Evolutionary conservation across 37 sponge, comb jelly and placozoan species (phyloP).

Genomic region (Hexactinellida sp.): DNA sequence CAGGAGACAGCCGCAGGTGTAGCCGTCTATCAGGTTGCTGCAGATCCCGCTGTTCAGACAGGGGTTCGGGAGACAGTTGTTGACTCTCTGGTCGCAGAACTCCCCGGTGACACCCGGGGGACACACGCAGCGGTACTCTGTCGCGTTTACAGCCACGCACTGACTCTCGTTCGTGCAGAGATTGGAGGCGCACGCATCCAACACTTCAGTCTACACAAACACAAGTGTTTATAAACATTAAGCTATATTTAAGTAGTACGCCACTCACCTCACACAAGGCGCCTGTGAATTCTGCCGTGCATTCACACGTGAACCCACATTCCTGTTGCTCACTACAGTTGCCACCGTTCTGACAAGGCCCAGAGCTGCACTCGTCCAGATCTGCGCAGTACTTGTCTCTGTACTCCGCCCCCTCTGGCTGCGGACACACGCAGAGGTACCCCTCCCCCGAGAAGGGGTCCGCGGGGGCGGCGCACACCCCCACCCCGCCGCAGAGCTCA

Average conservation of each 20-base stretch:
- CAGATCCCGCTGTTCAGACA: slow-evolving; percentile 16
- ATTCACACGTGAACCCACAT: slow-evolving; percentile 20
- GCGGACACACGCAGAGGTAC: slow-evolving; percentile 31
- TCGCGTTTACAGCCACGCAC: slow-evolving; percentile 21
- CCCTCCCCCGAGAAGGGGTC: slow-evolving; percentile 9
- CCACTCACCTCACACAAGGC: slow-evolving; percentile 6
- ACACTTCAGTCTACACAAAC: background rate
- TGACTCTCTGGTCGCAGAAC: slow-evolving; percentile 25
- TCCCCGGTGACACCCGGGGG: slow-evolving; percentile 25
- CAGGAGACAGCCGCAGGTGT: slow-evolving; percentile 18
- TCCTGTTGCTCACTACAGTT: slow-evolving; percentile 10
- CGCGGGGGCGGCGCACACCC: background rate
- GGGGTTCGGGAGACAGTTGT: background rate
- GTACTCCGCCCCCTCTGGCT: slow-evolving; percentile 23
- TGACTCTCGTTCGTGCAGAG: slow-evolving; percentile 29
- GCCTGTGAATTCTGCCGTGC: slow-evolving; percentile 16
- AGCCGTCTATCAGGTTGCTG: slow-evolving; percentile 7
- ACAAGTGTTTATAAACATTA: background rate
- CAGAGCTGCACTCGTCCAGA: slow-evolving; percentile 39
- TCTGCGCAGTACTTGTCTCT: slow-evolving; percentile 24
- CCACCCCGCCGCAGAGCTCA: background rate
- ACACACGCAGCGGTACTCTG: slow-evolving; percentile 34
- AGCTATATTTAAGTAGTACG: background rate
- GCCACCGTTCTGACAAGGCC: slow-evolving; percentile 27
- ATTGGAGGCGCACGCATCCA: slow-evolving; percentile 18